Base-by-base conservation (phyloP, 1,140 invertebrate species). In the Ceratosolen fusciceps region DNA sequence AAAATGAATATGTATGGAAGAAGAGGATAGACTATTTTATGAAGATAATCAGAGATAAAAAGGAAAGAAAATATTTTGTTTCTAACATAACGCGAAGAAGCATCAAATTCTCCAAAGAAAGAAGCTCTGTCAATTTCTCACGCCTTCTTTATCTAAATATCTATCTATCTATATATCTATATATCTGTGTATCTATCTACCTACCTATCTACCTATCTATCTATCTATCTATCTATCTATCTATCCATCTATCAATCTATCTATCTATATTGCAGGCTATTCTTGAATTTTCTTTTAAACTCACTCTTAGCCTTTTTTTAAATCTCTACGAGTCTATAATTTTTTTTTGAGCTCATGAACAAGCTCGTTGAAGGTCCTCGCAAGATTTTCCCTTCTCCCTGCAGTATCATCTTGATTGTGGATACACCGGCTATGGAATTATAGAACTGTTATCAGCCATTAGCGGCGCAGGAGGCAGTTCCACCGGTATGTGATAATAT, bases 401-500 rank as follows among this genome's bases (percentile, higher is more conserved):
- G 71, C 68, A 72, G 31, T 72, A 67, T 67, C 67, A 71, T 77
- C 37, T 67, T 72, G 16, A 62, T n/a, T 68, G 19, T 74, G 37
- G 37, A 62, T 29, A 47, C 47, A 12, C 24, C 37, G 39, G 73
- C 56, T 80, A 80, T 2, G 67, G 62, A 56, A 72, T 58, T 49
- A 58, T 58, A 14, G 74, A 76, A 31, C 39, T 60, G 54, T 21
- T 72, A 88, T 92, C 90, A 87, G 91, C 92, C 90, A 92, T 92
- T 85, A 92, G 89, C 80, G 92, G 91, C 82, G 95, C 95, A 85
- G 95, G 95, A 85, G 95, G 95, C 92, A 96, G 91, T 85, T 93
- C 93, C 90, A 96, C 93, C 86, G 95, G 96, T 93, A 96, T 96
- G 92, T 96, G 95, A 93, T 96, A 96, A 93, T 96, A 97, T 94